A percentile compares a stretch with the other conserved stretches of the same genome.
phyloP scores from a whole-genome alignment of 1,140 invertebrate genomes.

The Drosophila subobscura region DNA sequence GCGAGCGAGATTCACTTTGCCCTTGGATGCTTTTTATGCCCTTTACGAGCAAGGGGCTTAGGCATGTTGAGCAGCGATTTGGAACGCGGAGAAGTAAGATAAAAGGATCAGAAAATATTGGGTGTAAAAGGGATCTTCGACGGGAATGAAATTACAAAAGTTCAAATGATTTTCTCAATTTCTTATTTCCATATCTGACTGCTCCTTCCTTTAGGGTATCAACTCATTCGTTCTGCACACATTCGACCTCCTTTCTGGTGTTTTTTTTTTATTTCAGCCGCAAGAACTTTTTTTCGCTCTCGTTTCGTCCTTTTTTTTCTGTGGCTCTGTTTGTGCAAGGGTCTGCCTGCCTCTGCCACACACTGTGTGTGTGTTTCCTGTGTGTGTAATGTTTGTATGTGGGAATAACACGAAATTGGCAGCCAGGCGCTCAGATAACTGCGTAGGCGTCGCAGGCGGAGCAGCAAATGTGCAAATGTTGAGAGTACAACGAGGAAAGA shows the following conservation, averaged over 20 bases:
- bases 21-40: background rate
- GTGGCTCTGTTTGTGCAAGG: constrained; percentile 21
- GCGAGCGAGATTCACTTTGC: constrained; percentile 2
- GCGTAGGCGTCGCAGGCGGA: constrained; percentile 40
- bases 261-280: constrained; percentile 46
- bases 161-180: no score
- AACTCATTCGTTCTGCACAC: background rate
- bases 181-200: no score
- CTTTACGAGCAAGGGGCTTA: background rate
- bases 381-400: constrained; percentile 46
- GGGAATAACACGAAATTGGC: constrained; percentile 47
- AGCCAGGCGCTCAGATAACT: constrained; percentile 66
- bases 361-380: background rate
- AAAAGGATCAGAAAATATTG: no score
- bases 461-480: constrained; percentile 39
- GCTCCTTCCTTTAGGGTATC: no score
- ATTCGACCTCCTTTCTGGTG: background rate
- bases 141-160: no score
- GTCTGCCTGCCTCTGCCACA: constrained; percentile 8
- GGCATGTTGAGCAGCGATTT: no score
- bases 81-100: no score
- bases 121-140: no score
- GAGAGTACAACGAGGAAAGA: constrained; percentile 11
- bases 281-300: constrained; percentile 43
- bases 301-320: constrained; percentile 19